These are phyloP conservation scores for Lerema accius DNA, from an alignment of 1,140 invertebrate species.

Conservation along the genomic window DNA sequence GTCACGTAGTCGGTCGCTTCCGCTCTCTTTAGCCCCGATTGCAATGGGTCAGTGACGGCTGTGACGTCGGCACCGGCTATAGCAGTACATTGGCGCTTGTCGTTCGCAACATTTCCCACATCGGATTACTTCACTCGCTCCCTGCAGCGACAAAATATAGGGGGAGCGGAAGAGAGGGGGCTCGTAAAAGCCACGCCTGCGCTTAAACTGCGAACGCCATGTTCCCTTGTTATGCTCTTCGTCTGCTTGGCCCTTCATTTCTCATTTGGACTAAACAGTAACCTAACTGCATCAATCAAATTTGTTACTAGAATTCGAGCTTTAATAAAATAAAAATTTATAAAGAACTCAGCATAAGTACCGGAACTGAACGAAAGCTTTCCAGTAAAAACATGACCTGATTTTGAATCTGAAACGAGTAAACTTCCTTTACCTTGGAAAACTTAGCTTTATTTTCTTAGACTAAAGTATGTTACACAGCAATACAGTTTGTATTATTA, in stretches of 20 bases:
- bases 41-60: constrained; percentile 44
- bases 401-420: constrained; percentile 11
- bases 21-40: constrained; percentile 47
- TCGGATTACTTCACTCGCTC: constrained; percentile 37
- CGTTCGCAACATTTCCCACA: constrained; percentile 22
- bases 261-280: constrained; percentile 52
- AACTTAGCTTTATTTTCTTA: too few relatives aligned
- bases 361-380: neutral
- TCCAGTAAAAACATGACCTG: neutral
- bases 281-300: constrained; percentile 8
- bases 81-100: constrained; percentile 32
- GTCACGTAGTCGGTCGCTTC: constrained; percentile 48
- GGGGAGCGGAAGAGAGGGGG: constrained; percentile 41
- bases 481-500: too few relatives aligned
- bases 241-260: constrained; percentile 69
- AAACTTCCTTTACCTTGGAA: too few relatives aligned
- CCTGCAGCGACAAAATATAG: constrained; percentile 32
- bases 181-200: constrained; percentile 56
- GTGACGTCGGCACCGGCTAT: constrained; percentile 35
- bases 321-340: constrained; percentile 21
- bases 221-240: constrained; percentile 60
- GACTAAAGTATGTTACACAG: too few relatives aligned
- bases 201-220: constrained; percentile 52
- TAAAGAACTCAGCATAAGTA: neutral
- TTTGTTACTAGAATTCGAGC: too few relatives aligned